A percentile compares a stretch with the other conserved stretches of the same genome.
Conservation (phyloP, 2,797 vertebrate species). For the Catamblyrhynchus diadema region DNA sequence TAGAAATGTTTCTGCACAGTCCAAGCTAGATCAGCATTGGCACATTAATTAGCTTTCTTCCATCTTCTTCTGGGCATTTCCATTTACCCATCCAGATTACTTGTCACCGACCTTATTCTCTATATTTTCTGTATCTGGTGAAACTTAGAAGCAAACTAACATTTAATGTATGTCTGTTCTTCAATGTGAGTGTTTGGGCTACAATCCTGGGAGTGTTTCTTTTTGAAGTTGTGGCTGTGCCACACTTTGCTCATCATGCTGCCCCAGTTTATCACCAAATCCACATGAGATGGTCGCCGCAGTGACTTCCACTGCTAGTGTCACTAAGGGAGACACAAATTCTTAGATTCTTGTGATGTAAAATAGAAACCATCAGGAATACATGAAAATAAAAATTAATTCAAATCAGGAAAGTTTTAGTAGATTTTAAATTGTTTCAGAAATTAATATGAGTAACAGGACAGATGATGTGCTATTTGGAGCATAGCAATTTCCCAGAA, state of each 20-base stretch:
- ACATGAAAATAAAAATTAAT: neutral
- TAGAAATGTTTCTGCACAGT: neutral
- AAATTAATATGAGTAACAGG: neutral
- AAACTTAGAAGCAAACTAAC: neutral
- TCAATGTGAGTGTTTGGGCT: neutral
- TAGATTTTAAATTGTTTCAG: neutral
- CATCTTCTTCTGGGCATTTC: neutral
- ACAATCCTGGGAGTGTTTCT: neutral
- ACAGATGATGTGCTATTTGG: neutral
- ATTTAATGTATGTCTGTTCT: neutral
- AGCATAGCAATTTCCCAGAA: neutral
- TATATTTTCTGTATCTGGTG: neutral
- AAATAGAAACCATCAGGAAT: neutral
- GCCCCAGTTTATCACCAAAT: neutral
- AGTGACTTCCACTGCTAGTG: neutral
- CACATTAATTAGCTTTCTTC: neutral
- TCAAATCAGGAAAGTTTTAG: neutral
- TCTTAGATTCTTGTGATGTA: neutral
- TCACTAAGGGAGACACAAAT: neutral
- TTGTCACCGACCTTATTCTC: neutral
- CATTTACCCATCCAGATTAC: neutral
- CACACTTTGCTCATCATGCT: neutral
- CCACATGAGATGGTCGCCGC: no score
- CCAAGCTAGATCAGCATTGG: neutral
- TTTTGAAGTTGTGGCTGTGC: fast-evolving